Evolutionary conservation across 1,140 invertebrate genomes (phyloP).

Genomic region (Leptoteleia sp.): DNA sequence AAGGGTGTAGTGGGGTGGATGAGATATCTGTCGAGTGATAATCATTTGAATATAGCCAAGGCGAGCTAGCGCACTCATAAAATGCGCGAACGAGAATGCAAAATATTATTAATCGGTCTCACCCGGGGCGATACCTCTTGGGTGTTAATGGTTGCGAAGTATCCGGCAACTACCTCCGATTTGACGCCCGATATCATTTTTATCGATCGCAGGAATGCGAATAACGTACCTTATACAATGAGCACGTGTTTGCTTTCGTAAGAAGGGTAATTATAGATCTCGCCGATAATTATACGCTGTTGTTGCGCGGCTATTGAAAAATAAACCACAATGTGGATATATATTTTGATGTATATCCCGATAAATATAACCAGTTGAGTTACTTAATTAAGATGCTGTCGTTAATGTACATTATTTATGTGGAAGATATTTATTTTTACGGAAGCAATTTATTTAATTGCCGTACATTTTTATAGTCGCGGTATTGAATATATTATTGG

Average conservation of each 20-base stretch:
- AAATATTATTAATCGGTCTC: constrained; percentile 37
- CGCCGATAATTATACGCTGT: constrained; percentile 13
- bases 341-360: no score
- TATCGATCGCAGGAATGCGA: constrained; percentile 10
- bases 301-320: constrained; percentile 6
- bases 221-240: constrained; percentile 7
- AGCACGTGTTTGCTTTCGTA: constrained; percentile 12
- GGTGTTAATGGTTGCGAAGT: constrained; percentile 20
- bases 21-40: constrained; percentile 47
- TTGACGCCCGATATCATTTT: constrained; percentile 29
- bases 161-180: constrained; percentile 16
- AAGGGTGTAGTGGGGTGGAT: constrained; percentile 45
- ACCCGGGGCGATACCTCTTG: constrained; percentile 1
- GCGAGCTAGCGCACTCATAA: constrained; percentile 26
- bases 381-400: no score
- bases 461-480: no score
- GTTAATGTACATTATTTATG: no score
- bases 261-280: constrained; percentile 24
- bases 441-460: no score
- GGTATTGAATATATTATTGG: no score
- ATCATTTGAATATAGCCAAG: constrained; percentile 56
- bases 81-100: constrained; percentile 34
- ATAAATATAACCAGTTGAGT: no score
- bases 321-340: background rate
- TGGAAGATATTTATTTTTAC: no score